These are phyloP conservation scores for Mechanitis messenoides DNA, from an alignment of 2,888 invertebrate species.

Conservation along the genomic window DNA sequence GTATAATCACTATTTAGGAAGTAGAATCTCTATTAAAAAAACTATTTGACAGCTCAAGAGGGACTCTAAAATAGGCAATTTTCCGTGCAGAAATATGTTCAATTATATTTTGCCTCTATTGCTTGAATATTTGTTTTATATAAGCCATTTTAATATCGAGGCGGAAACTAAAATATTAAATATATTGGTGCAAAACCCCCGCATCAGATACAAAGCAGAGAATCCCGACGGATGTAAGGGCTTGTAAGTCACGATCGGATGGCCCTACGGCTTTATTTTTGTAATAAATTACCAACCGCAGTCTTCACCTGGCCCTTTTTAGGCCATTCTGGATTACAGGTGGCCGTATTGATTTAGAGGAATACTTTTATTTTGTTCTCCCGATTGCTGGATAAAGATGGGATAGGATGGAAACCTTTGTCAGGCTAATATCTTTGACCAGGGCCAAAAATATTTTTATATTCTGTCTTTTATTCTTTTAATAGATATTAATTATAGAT, in stretches of 20 bases:
- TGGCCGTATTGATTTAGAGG: constrained; percentile 28
- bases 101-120: too few species aligned
- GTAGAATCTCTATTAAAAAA: too few species aligned
- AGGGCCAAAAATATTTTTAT: too few species aligned
- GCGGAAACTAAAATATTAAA: not conserved
- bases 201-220: constrained; percentile 14
- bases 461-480: too few species aligned
- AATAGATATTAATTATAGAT: too few species aligned
- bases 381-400: constrained; percentile 3
- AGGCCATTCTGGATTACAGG: constrained; percentile 27
- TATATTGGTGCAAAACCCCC: not conserved
- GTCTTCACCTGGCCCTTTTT: constrained; percentile 31
- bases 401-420: not conserved
- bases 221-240: constrained; percentile 24
- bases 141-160: too few species aligned
- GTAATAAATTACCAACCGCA: constrained; percentile 35
- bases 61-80: too few species aligned
- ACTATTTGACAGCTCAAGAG: too few species aligned
- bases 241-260: constrained; percentile 34
- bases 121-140: too few species aligned
- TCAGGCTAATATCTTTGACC: too few species aligned
- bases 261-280: constrained; percentile 33
- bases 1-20: constrained; percentile 15
- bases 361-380: constrained; percentile 5
- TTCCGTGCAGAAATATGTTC: too few species aligned